phyloP scores from a whole-genome alignment of 1,140 invertebrate species.

The Drosophila navojoa region DNA sequence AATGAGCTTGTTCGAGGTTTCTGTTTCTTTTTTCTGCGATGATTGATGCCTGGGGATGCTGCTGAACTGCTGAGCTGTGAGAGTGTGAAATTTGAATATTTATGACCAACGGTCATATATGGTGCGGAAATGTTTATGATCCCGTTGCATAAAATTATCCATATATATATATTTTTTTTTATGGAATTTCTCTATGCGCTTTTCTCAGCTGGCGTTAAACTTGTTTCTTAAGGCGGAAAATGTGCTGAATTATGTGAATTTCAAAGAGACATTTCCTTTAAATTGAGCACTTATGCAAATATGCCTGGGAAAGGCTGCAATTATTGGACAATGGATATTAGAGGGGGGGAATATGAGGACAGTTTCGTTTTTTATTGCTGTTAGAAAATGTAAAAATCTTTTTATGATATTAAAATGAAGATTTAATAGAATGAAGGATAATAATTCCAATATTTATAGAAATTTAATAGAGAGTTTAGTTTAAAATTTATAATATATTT shows the following conservation, averaged over 20 bases:
- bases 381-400: too few species aligned
- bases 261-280: conserved; percentile 39
- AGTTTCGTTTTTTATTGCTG: neutral
- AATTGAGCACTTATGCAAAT: conserved; percentile 62
- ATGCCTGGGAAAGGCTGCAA: conserved; percentile 23
- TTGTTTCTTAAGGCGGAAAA: conserved; percentile 69
- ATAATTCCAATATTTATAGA: too few species aligned
- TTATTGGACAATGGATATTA: neutral
- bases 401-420: too few species aligned
- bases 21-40: conserved; percentile 17
- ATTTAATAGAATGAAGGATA: too few species aligned
- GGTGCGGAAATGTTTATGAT: conserved; percentile 78
- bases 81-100: conserved; percentile 78
- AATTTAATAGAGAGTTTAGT: too few species aligned
- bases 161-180: neutral
- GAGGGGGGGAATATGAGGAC: neutral
- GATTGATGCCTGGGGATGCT: conserved; percentile 75
- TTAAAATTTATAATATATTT: too few species aligned
- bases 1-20: conserved; percentile 61
- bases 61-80: conserved; percentile 4
- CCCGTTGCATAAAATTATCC: conserved; percentile 64
- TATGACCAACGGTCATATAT: conserved; percentile 83
- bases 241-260: conserved; percentile 53
- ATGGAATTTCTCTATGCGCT: conserved; percentile 14
- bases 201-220: conserved; percentile 51